These are phyloP conservation scores for Scaptomyza hsui DNA, from an alignment of 1,140 invertebrate species.

Conservation along the genomic window DNA sequence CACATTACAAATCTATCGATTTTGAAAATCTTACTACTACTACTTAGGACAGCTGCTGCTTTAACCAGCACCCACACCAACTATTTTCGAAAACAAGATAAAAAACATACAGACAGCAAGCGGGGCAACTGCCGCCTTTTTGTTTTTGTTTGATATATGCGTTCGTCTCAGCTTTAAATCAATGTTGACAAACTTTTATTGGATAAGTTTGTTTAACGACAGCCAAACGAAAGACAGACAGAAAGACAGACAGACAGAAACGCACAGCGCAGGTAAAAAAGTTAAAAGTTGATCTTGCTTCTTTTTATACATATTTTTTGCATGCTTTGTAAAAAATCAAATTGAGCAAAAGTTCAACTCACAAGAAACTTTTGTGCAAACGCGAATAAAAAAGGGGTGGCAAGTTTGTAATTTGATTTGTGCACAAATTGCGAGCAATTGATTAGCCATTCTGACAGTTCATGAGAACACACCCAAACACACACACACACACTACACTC, in stretches of 20 bases:
- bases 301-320: slow-evolving; percentile 22
- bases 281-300: slow-evolving; percentile 47
- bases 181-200: slow-evolving; percentile 84
- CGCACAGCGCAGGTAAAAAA: slow-evolving; percentile 70
- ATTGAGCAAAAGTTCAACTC: slow-evolving; percentile 79
- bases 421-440: slow-evolving; percentile 75
- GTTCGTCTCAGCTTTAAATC: slow-evolving; percentile 79
- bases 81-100: slow-evolving; percentile 45
- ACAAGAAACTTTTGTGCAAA: slow-evolving; percentile 39
- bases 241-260: slow-evolving; percentile 8
- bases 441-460: slow-evolving; percentile 78
- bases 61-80: neutral
- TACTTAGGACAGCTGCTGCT: neutral
- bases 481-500: slow-evolving; percentile 18
- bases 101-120: slow-evolving; percentile 24
- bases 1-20: neutral
- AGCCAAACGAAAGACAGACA: slow-evolving; percentile 46
- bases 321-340: slow-evolving; percentile 73
- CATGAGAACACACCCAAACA: slow-evolving; percentile 34
- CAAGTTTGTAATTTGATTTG: slow-evolving; percentile 82
- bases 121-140: slow-evolving; percentile 12
- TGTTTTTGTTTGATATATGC: slow-evolving; percentile 65
- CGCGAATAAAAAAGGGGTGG: slow-evolving; percentile 52
- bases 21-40: neutral
- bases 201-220: slow-evolving; percentile 84